phyloP scores from a whole-genome alignment of 1,140 invertebrate species.

The Saxidomus purpurata region DNA sequence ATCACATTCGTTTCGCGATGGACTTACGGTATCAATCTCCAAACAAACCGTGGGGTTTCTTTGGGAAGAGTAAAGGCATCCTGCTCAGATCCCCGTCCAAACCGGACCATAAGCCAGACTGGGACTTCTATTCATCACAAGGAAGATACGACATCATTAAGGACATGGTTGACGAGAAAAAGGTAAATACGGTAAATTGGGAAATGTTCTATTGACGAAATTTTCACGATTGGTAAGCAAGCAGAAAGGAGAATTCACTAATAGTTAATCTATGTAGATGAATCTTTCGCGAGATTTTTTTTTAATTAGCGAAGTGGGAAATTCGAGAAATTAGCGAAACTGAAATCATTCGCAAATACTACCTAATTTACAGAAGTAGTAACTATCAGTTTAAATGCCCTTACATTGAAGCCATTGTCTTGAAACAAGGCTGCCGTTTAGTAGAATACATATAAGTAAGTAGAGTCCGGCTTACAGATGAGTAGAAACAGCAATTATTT shows the following conservation, averaged over 20 bases:
- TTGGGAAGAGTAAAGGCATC: slow-evolving; percentile 21
- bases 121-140: slow-evolving; percentile 46
- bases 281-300: too few species aligned
- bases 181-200: slow-evolving; percentile 11
- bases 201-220: not conserved
- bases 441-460: too few species aligned
- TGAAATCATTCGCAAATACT: not conserved
- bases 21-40: slow-evolving; percentile 54
- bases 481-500: too few species aligned
- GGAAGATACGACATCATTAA: slow-evolving; percentile 44
- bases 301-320: too few species aligned
- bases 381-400: too few species aligned
- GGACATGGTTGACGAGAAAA: not conserved
- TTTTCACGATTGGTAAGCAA: too few species aligned
- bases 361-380: not conserved
- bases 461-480: too few species aligned
- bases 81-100: slow-evolving; percentile 38
- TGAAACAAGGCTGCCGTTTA: too few species aligned
- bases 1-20: slow-evolving; percentile 55
- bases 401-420: too few species aligned
- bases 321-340: not conserved
- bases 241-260: not conserved
- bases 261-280: too few species aligned
- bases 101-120: slow-evolving; percentile 40
- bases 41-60: slow-evolving; percentile 59